Base-by-base conservation (phyloP, 2,888 invertebrate species). In the Iphiclides podalirius region DNA sequence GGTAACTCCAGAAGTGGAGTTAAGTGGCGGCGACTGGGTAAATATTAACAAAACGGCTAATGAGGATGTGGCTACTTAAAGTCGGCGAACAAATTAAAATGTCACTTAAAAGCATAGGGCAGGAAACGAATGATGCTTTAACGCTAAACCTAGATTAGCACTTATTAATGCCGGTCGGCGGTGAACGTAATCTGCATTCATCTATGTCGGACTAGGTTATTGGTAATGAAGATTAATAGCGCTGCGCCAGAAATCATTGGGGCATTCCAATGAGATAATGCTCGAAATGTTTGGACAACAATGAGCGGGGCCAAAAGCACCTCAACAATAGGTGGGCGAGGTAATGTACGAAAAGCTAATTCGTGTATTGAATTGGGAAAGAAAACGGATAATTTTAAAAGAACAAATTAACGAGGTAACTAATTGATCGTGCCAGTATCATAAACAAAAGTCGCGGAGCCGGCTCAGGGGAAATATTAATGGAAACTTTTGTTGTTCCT, bases 41-140 rank as follows among this genome's bases (percentile, higher is more conserved):
- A 79, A 79, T 74, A 79, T 76, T 81, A 84, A 81, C 73, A 75
- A 79, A 83, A 73, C 72, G 57, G 61, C 75, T 87, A 86, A 88
- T 87, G 80, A 88, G 88, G 88, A 88, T 82, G 84, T 81, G 61
- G 59, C 79, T 86, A 84, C 86, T 87, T 88, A 81, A 64, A 66
- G 69, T 63, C 63, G 62, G 58, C 70, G 66, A 63, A 72, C 70
- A 72, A 80, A 83, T 84, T 84, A 82, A 82, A 75, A 79, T 75
- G 77, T 79, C 84, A 79, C 77, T 83, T 79, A 69, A 82, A 84
- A 80, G 75, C 69, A 70, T 72, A 63, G 64, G 72, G 69, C 84
- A 81, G 84, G 84, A 83, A 84, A 76, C 72, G 64, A 64, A 77
- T 72, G 68, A 77, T 83, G 76, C 79, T 77, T 79, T 80, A 82